These are phyloP conservation scores for Adelphocoris suturalis DNA, from an alignment of 2,888 invertebrate species.

Conservation along the genomic window DNA sequence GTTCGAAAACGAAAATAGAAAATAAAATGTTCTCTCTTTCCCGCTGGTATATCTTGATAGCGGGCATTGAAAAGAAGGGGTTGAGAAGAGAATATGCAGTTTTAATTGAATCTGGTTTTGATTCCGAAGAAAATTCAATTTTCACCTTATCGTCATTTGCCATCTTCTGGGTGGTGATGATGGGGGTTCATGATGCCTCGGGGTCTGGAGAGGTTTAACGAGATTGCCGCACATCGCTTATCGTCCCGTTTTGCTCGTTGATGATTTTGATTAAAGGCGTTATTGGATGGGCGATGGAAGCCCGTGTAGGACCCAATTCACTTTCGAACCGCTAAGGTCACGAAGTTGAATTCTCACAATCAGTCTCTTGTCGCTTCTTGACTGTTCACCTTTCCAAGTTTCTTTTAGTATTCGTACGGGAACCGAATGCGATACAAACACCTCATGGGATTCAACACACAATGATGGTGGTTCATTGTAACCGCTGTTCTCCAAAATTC, in stretches of 20 bases:
- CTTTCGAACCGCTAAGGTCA: neutral
- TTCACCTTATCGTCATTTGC: constrained; percentile 18
- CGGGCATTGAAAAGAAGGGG: neutral
- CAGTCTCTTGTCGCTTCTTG: neutral
- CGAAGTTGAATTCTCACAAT: neutral
- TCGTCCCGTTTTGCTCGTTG: constrained; percentile 26
- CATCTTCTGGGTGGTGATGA: constrained; percentile 15
- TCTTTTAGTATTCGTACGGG: neutral
- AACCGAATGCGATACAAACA: neutral
- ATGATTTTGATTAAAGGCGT: constrained; percentile 35
- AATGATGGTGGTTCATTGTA: neutral
- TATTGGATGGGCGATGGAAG: constrained; percentile 10
- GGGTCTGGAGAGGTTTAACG: constrained; percentile 11
- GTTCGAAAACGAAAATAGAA: constrained; percentile 7
- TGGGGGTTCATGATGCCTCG: neutral
- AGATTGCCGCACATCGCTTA: constrained; percentile 11
- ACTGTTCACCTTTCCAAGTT: neutral
- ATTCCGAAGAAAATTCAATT: constrained; percentile 42
- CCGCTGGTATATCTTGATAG: neutral
- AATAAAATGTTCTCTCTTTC: neutral
- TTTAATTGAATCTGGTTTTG: constrained; percentile 26
- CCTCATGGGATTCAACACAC: neutral
- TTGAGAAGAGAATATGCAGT: neutral
- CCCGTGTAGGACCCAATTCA: neutral
- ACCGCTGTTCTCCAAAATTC: neutral